Evolutionary conservation across 2,797 vertebrate species (phyloP).

Genomic region (Leptatherina wallacei): DNA sequence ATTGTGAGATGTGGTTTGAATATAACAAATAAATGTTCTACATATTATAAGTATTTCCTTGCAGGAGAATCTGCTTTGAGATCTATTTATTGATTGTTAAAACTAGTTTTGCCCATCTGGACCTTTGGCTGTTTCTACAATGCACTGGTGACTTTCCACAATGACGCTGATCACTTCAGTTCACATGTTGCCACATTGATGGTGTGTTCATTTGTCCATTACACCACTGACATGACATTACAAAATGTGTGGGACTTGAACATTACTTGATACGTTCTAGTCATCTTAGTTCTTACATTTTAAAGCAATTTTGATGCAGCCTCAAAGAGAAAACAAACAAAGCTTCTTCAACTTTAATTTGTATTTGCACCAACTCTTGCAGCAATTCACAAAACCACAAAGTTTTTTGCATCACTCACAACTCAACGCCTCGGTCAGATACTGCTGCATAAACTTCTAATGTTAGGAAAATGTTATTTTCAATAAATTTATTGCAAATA

Average conservation of each 20-base stretch:
- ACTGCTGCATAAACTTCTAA: no score
- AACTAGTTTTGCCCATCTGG: background rate
- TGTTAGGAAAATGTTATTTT: no score
- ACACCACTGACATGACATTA: background rate
- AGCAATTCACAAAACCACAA: no score
- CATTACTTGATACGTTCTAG: background rate
- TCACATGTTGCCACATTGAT: background rate
- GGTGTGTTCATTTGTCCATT: background rate
- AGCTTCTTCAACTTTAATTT: no score
- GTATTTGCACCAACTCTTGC: no score
- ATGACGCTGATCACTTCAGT: background rate
- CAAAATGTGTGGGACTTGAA: background rate
- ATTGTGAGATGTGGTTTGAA: background rate
- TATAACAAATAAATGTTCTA: background rate
- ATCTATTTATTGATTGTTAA: background rate
- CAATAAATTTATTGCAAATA: no score
- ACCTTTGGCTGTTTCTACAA: background rate
- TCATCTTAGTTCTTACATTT: background rate
- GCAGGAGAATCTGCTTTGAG: background rate
- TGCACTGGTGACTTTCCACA: background rate
- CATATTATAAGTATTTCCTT: background rate
- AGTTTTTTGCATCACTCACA: no score
- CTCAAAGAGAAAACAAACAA: background rate
- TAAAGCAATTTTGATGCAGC: background rate
- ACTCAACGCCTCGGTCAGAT: no score